Evolutionary conservation across 2,113 vertebrate species (phyloP), one percentile per base, ranked within the genome.

Genomic region (Patagioenas fasciata): DNA sequence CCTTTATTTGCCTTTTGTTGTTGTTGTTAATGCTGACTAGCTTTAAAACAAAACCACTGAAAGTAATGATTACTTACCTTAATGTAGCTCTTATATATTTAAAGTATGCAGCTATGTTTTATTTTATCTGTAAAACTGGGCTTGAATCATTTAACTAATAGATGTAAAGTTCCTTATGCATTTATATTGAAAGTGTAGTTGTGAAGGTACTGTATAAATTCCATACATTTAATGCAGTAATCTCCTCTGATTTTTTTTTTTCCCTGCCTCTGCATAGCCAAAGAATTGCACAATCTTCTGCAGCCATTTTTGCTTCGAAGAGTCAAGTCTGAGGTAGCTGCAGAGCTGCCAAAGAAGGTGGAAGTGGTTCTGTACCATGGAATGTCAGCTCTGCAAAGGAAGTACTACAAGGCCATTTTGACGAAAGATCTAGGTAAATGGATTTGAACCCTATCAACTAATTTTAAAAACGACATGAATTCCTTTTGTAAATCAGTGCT

Each of bases 281-380:
- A 97, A 54, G 99, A 99, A 90, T 97, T 99, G 29, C 98, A 99
- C 87, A 94, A 74, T 56, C 83, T 99, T 74, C 96, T 99, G 90
- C 98, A 98, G 97, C 99, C 99, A 0, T 99, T 99, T 97, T 97
- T 99, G 70, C 98, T 99, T 38, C 98, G 99, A n/a, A 97, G 99
- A 91, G 98, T 99, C 47, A 99, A 99, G 80, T 97, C 98, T 2
- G 98, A 99, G 67, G 99, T 99, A 61, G 98, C 98, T 11, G 71
- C 97, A 2, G 99, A 99, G 17, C 97, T 99, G 50, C 99, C 99
- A 23, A 98, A 97, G 97, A 99, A 99, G 95, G 98, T 97, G 0
- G 99, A 99, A 96, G 97, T 99, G 40, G 97, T 99, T 87, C 89
- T 99, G 12, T 99, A 99, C 95, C 99, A 99, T 6, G 98, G 99